Base-by-base conservation (phyloP, 1,140 invertebrate genomes). In the Arctopsyche grandis region DNA sequence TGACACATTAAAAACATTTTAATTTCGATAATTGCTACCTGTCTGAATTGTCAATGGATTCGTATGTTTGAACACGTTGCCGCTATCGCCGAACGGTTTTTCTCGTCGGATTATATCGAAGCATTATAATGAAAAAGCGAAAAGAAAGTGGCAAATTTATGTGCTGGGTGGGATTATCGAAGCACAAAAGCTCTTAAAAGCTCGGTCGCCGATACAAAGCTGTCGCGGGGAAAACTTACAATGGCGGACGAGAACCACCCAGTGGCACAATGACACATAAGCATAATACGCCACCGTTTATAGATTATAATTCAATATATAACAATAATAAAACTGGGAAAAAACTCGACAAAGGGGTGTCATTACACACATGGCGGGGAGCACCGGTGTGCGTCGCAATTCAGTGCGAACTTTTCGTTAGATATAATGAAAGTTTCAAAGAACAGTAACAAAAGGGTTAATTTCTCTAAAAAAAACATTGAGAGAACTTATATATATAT, bases 301-400 rank as follows among this genome's bases (percentile, higher is more conserved):
- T 24, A 77, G 75, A 73, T 73, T 60, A 75, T 81, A 81, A 81
- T 79, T 81, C 80, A 81, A 81, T 81, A 81, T 79, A 74, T 69
- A 29, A 71, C 48, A 63, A 81, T 77, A 79, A 81, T 58, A 76
- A 81, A 79, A 69, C 26, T 69, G 26, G 58, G 56, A 60, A 75
- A 79, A 76, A 75, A 24, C 38, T 22, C 24, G 58, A 71, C 43
- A 43, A 76, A 44, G 58, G 74, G n/a, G 69, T 46, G 69, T 19
- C 19, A 52, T 60, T 66, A 66, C 63, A 5, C 21, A 46, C 44
- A 52, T 52, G n/a, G 14, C 9, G 58, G 21, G 21, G 16, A 60
- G n/a, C 21, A 22, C 7, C 63, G 21, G 22, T 66, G 21, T 14
- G 5, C 24, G n/a, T n/a, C n/a, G n/a, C n/a, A n/a, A n/a, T n/a